These are phyloP conservation scores for Periparus ater DNA, from an alignment of 2,797 vertebrate genomes.

Conservation along the genomic window DNA sequence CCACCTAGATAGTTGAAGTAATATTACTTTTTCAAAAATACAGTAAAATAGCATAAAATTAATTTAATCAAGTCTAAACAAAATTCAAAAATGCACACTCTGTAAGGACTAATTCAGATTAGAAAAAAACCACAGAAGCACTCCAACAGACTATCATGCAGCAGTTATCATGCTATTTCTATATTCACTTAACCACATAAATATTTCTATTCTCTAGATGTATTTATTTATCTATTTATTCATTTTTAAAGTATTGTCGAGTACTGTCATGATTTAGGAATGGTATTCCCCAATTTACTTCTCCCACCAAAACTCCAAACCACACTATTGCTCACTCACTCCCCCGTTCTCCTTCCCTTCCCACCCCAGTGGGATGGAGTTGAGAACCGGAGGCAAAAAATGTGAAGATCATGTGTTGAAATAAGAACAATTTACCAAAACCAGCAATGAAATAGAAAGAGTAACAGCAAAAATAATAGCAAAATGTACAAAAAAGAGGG, in stretches of 20 bases:
- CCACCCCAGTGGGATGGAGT: not conserved
- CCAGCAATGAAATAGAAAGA: not conserved
- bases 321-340: accelerated
- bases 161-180: not conserved
- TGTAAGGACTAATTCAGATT: not conserved
- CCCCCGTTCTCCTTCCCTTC: not conserved
- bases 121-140: not conserved
- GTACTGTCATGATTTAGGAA: not conserved
- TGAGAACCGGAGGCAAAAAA: not conserved
- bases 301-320: not conserved
- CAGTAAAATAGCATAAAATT: not conserved
- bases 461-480: not conserved
- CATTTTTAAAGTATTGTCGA: not conserved
- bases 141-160: not conserved
- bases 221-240: not conserved
- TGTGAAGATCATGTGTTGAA: not conserved
- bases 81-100: not conserved
- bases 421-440: not conserved
- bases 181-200: not conserved
- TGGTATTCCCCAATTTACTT: not conserved
- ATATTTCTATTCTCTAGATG: not conserved
- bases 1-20: not conserved
- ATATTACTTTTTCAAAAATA: not conserved
- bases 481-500: not conserved
- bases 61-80: not conserved